Evolutionary conservation across 2,888 invertebrate species (phyloP), one percentile per base, ranked within the genome.

Genomic region (Erebia palarica): DNA sequence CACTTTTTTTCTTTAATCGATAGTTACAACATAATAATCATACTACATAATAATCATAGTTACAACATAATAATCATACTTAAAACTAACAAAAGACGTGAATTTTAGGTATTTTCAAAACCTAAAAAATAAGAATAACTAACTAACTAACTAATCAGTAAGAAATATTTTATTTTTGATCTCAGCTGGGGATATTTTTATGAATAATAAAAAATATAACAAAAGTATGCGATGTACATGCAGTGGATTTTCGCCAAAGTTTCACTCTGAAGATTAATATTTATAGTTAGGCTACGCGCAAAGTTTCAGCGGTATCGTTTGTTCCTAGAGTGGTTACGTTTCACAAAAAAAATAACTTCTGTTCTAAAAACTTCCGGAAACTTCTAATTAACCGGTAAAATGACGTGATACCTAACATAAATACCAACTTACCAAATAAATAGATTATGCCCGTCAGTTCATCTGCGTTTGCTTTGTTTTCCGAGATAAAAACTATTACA

Each of bases 281-380:
- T 49, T 63, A 63, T 49, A 63, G 63, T 63, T 63, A 63, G 49
- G 63, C 63, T 1, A 8, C 49, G 8, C n/a, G 14, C 18, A 21
- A 63, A 63, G 63, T 63, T 63, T 63, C 47, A 63, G 63, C 63
- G 49, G 47, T 63, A 63, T 49, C 21, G 63, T 63, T 63, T 63
- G 63, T 63, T 63, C 21, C 63, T 63, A 21, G 63, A 63, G 63
- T 21, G 49, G 63, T 63, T 49, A 21, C 63, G 63, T 63, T 63
- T 49, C 21, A 47, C 49, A 14, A 63, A 63, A 63, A 21, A 63
- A 63, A 63, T 49, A 63, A 63, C 63, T 63, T 9, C 13, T 49
- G 47, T 49, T 49, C 47, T 63, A 63, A 21, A 49, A 63, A 63
- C 63, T 63, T 63, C 21, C 21, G 14, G 21, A 63, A 63, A 18